Evolutionary conservation across 2,113 vertebrate species (phyloP).

Genomic region (Peromyscus californicus): DNA sequence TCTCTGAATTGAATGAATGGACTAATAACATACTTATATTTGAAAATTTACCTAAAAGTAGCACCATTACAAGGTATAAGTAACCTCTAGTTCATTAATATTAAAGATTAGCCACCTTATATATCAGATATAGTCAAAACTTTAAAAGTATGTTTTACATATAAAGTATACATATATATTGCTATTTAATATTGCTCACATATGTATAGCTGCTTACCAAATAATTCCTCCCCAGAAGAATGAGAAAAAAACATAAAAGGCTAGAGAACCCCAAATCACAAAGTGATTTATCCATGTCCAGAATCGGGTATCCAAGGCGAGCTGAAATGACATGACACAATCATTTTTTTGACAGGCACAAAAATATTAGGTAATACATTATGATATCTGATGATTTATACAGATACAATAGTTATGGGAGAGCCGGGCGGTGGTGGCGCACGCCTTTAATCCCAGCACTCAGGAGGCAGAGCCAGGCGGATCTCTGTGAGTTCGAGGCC

Average conservation of each 20-base stretch:
- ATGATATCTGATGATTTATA: neutral
- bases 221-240: constrained; percentile 99
- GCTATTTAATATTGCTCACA: neutral
- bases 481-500: too few species aligned
- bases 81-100: constrained; percentile 21
- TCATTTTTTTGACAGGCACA: constrained; percentile 14
- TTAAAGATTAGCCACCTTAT: neutral
- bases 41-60: constrained; percentile 54
- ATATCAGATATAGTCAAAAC: constrained; percentile 39
- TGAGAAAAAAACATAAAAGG: constrained; percentile 98
- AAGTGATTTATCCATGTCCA: constrained; percentile 99
- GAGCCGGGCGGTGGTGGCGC: too few species aligned
- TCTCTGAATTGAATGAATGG: neutral
- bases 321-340: constrained; percentile 85
- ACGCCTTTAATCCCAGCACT: too few species aligned
- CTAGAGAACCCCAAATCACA: constrained; percentile 98
- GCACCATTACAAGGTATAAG: neutral
- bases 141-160: constrained; percentile 33
- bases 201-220: constrained; percentile 90
- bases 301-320: constrained; percentile 96
- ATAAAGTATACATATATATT: neutral
- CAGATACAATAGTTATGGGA: neutral
- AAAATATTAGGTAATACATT: neutral
- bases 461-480: too few species aligned
- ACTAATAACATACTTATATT: neutral